Evolutionary conservation across 2,888 invertebrate genomes (phyloP).

Genomic region (Macaria liturata): DNA sequence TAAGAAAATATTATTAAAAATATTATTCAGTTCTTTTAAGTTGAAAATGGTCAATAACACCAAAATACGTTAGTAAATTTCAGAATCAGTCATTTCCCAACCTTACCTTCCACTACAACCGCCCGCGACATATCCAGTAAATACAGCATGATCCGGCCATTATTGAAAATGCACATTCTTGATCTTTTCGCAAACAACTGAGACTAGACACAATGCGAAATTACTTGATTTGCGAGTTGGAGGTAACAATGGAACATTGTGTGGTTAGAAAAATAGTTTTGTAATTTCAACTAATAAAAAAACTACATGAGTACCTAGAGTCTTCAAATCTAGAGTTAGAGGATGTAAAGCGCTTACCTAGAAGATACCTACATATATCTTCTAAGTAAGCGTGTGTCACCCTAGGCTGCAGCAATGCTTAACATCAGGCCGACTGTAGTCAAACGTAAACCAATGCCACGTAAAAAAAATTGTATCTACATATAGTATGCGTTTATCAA

Average conservation of each 20-base stretch:
- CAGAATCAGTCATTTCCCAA: not conserved
- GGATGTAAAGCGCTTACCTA: not conserved
- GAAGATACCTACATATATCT: slow-evolving; percentile 3
- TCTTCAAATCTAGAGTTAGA: not conserved
- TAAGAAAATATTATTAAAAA: too few species aligned
- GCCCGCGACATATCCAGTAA: slow-evolving; percentile 51
- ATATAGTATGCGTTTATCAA: too few species aligned
- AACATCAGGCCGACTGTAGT: too few species aligned
- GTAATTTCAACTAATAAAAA: not conserved
- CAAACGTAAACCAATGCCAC: too few species aligned
- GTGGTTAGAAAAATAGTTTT: not conserved
- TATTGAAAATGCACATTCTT: slow-evolving; percentile 66
- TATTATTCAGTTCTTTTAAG: too few species aligned
- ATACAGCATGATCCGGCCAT: slow-evolving; percentile 62
- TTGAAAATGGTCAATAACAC: too few species aligned
- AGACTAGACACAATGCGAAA: slow-evolving; percentile 30
- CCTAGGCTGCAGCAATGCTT: too few species aligned
- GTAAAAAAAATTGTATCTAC: not conserved
- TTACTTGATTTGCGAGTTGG: slow-evolving; percentile 19
- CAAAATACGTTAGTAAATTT: too few species aligned
- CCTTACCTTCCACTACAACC: not conserved
- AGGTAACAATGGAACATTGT: not conserved
- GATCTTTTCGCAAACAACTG: slow-evolving; percentile 47
- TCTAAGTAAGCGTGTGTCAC: too few species aligned
- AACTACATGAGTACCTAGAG: too few species aligned